Evolutionary conservation across 2,113 vertebrate genomes (phyloP).

Genomic region (Ginglymostoma cirratum): DNA sequence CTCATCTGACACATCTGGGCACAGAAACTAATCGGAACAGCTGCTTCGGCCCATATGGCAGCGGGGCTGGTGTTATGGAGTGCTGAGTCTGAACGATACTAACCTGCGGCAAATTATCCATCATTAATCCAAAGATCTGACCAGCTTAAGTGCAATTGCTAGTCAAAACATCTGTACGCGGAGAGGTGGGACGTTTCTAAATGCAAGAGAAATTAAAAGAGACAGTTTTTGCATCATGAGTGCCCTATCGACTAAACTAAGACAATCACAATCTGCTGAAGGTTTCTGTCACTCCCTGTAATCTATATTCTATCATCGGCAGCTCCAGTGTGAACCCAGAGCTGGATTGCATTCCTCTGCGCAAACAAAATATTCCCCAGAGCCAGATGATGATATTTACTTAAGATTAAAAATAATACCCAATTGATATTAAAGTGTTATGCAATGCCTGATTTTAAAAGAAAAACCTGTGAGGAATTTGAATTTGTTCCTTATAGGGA

Average conservation of each 20-base stretch:
- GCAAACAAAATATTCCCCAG: not conserved
- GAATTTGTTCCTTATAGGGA: not conserved
- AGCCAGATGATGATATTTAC: constrained; percentile 25
- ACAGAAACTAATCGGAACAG: constrained; percentile 99
- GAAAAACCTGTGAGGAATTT: not conserved
- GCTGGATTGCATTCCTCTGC: not conserved
- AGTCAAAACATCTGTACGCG: constrained; percentile 86
- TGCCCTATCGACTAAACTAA: constrained; percentile 15
- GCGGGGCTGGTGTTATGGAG: constrained; percentile 74
- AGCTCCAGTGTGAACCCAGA: not conserved
- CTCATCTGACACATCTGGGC: constrained; percentile 99
- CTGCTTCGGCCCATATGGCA: constrained; percentile 99
- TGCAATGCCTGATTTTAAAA: not conserved
- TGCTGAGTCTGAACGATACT: constrained; percentile 70
- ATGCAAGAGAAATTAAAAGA: constrained; percentile 36
- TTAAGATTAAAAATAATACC: constrained; percentile 12
- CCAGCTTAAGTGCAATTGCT: constrained; percentile 86
- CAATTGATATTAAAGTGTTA: not conserved
- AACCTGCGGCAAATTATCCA: constrained; percentile 99
- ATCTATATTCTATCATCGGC: constrained; percentile 7
- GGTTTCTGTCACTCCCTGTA: not conserved
- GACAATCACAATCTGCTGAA: constrained; percentile 31
- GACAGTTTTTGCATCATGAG: constrained; percentile 17
- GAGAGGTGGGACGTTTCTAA: constrained; percentile 52
- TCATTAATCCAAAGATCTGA: constrained; percentile 99